phyloP scores from a whole-genome alignment of 2,797 vertebrate genomes.

The Trachops cirrhosus region DNA sequence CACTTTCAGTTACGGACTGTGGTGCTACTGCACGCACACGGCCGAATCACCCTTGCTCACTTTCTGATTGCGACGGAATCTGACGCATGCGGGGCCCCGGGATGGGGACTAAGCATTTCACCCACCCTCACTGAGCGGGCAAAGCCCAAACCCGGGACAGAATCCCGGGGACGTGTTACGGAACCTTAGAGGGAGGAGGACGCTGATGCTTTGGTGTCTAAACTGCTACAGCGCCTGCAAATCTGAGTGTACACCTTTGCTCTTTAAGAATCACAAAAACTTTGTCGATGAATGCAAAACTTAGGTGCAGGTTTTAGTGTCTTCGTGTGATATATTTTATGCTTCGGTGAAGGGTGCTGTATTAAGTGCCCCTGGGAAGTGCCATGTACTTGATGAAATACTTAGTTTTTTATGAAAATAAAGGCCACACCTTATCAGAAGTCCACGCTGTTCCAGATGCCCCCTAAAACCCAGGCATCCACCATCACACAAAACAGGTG shows the following conservation, averaged over 20 bases:
- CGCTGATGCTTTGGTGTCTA: fast-evolving
- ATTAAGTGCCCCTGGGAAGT: not conserved
- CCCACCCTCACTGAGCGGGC: not conserved
- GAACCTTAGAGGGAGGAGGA: not conserved
- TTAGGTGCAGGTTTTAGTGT: not conserved
- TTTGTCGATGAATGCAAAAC: not conserved
- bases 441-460: too few relatives aligned
- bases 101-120: too few relatives aligned
- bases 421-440: not conserved
- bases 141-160: not conserved
- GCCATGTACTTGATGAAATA: not conserved
- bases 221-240: not conserved
- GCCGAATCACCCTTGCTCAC: too few relatives aligned
- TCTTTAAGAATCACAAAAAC: too few relatives aligned
- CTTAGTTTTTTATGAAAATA: not conserved
- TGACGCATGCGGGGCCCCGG: fast-evolving
- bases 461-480: not conserved
- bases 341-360: not conserved
- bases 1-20: not conserved
- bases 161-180: fast-evolving
- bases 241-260: not conserved
- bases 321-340: too few relatives aligned
- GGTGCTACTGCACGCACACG: too few relatives aligned
- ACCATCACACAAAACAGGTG: not conserved
- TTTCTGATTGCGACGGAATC: too few relatives aligned